Conservation (phyloP, 2,888 invertebrate genomes). For the Caenorhabditis doughertyi region DNA sequence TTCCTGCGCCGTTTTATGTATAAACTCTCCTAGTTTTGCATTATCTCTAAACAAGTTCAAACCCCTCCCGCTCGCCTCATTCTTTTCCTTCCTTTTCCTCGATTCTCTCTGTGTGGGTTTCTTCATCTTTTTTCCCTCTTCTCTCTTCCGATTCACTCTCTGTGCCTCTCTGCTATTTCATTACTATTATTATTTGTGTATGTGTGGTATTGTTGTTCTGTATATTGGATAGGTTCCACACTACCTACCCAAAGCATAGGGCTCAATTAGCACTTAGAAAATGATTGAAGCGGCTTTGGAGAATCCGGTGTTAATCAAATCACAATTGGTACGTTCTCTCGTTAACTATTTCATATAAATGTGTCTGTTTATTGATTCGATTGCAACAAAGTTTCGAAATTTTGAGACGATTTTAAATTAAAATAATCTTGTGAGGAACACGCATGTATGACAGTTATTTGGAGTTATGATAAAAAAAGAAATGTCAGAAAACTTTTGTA, state of each 20-base stretch:
- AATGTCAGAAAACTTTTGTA: too few relatives aligned
- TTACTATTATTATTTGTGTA: slow-evolving; percentile 49
- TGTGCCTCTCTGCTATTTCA: slow-evolving; percentile 11
- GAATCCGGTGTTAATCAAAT: slow-evolving; percentile 39
- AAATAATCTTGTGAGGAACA: too few relatives aligned
- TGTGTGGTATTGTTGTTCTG: slow-evolving; percentile 31
- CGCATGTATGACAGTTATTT: too few relatives aligned
- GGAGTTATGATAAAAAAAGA: too few relatives aligned
- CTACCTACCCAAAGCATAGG: slow-evolving; percentile 4
- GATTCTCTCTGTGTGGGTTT: slow-evolving; percentile 11
- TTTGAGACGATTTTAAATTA: not conserved
- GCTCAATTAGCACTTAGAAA: slow-evolving; percentile 9
- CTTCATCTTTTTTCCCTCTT: not conserved
- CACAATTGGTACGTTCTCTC: slow-evolving; percentile 35
- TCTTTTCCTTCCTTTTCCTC: slow-evolving; percentile 2
- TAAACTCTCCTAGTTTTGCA: not conserved
- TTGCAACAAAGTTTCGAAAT: slow-evolving; percentile 2
- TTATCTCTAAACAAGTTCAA: slow-evolving; percentile 19
- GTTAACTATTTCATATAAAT: not conserved
- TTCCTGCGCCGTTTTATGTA: slow-evolving; percentile 7
- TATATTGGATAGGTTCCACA: slow-evolving; percentile 7
- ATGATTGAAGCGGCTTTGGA: slow-evolving; percentile 56
- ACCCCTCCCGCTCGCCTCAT: not conserved
- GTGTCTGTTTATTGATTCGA: slow-evolving; percentile 31
- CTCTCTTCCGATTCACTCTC: not conserved